phyloP scores from a whole-genome alignment of 1,140 invertebrate species.

The Philopotamus ludificatus region DNA sequence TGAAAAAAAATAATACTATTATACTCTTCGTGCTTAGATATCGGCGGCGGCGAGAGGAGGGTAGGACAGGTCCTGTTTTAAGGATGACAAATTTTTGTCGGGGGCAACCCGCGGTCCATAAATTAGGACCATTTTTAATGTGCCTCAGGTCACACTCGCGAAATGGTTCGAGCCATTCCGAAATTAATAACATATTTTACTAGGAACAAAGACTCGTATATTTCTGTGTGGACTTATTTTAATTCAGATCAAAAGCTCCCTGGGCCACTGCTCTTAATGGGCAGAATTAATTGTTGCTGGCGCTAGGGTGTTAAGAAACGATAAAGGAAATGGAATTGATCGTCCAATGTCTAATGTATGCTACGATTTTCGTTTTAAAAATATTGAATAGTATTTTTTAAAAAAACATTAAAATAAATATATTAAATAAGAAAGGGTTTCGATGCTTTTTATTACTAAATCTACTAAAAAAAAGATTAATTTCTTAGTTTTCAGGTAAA shows the following conservation, averaged over 20 bases:
- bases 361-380: no score
- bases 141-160: conserved; percentile 18
- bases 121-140: conserved; percentile 20
- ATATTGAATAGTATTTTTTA: no score
- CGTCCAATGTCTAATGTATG: no score
- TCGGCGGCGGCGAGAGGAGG: not conserved
- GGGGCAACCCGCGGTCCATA: conserved; percentile 4
- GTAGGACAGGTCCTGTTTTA: conserved; percentile 6
- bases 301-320: no score
- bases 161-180: not conserved
- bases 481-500: no score
- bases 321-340: no score
- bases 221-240: not conserved
- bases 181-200: conserved; percentile 25
- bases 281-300: no score
- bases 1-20: not conserved
- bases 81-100: conserved; percentile 16
- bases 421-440: no score
- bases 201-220: conserved; percentile 4
- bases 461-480: no score
- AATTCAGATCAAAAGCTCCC: not conserved
- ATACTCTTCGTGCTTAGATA: not conserved
- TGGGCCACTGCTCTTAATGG: not conserved
- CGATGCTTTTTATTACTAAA: no score
- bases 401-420: no score